A percentile compares a stretch with the other conserved stretches of the same genome.
Conservation (phyloP, 2,888 invertebrate species). For the Cosmorhoe ocellata region DNA sequence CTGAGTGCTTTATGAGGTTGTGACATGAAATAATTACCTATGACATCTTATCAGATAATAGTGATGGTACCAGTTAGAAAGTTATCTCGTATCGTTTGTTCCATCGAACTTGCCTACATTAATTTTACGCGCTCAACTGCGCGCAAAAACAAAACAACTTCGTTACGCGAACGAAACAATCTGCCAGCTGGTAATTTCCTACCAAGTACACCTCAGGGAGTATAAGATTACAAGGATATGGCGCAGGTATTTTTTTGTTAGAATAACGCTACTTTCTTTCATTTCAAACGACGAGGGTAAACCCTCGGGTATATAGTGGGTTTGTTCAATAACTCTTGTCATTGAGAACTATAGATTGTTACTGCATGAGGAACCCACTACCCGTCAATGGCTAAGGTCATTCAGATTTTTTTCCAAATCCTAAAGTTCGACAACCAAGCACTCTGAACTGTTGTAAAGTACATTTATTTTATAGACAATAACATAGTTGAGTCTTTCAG, state of each 20-base stretch:
- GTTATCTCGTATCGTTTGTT: slow-evolving; percentile 43
- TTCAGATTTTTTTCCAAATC: too few relatives aligned
- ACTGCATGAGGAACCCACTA: too few relatives aligned
- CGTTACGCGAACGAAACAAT: slow-evolving; percentile 45
- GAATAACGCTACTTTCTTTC: slow-evolving; percentile 11
- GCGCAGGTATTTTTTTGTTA: slow-evolving; percentile 13
- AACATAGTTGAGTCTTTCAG: too few relatives aligned
- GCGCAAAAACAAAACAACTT: slow-evolving; percentile 50
- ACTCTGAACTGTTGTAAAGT: too few relatives aligned
- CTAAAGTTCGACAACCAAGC: too few relatives aligned
- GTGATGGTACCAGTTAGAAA: slow-evolving; percentile 42
- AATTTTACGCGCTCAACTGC: slow-evolving; percentile 49
- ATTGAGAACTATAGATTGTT: too few relatives aligned
- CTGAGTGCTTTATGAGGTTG: background rate
- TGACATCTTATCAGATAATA: slow-evolving; percentile 39
- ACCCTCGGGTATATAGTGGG: background rate
- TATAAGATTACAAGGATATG: slow-evolving; percentile 17
- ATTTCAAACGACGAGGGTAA: slow-evolving; percentile 4
- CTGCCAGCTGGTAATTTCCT: slow-evolving; percentile 25
- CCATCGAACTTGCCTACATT: slow-evolving; percentile 49
- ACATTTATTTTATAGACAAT: too few relatives aligned
- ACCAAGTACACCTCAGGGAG: slow-evolving; percentile 24
- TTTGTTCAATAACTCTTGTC: too few relatives aligned
- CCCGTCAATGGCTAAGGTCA: too few relatives aligned
- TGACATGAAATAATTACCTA: slow-evolving; percentile 25